These are phyloP conservation scores for Epinephelus fuscoguttatus DNA, from an alignment of 2,113 vertebrate genomes.

Conservation along the genomic window DNA sequence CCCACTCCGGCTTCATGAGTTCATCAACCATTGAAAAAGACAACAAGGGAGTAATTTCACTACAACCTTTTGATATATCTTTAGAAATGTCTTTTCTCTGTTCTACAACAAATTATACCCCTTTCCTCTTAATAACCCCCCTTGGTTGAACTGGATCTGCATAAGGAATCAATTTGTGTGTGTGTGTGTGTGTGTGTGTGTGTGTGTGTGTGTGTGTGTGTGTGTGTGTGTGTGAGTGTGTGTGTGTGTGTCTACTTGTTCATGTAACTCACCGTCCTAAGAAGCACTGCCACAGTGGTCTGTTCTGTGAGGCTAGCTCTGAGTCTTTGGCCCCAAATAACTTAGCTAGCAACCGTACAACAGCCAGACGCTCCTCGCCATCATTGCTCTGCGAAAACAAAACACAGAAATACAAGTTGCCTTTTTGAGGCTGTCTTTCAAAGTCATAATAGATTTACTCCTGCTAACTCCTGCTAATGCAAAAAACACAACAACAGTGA, in stretches of 20 bases:
- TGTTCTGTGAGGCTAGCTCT: conserved; percentile 96
- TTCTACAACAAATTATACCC: not conserved
- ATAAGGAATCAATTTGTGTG: not conserved
- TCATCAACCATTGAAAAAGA: not conserved
- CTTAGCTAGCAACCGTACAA: conserved; percentile 96
- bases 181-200: not conserved
- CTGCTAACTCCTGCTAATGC: not conserved
- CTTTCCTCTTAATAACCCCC: not conserved
- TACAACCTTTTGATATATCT: too few relatives aligned
- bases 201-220: not conserved
- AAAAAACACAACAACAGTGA: not conserved
- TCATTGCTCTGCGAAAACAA: conserved; percentile 91
- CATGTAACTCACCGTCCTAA: conserved; percentile 91
- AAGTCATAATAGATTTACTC: not conserved
- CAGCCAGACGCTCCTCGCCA: conserved; percentile 96
- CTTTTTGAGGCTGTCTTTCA: not conserved
- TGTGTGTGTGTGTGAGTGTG: not conserved
- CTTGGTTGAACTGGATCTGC: not conserved
- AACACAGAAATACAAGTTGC: not conserved
- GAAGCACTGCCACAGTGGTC: conserved; percentile 99
- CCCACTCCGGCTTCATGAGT: not conserved
- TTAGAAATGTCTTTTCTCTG: too few relatives aligned
- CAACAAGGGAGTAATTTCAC: not conserved
- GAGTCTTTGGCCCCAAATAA: conserved; percentile 99
- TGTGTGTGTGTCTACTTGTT: not conserved